These are phyloP conservation scores for Neotoxoptera formosana DNA, from an alignment of 1,140 invertebrate genomes.

Conservation along the genomic window DNA sequence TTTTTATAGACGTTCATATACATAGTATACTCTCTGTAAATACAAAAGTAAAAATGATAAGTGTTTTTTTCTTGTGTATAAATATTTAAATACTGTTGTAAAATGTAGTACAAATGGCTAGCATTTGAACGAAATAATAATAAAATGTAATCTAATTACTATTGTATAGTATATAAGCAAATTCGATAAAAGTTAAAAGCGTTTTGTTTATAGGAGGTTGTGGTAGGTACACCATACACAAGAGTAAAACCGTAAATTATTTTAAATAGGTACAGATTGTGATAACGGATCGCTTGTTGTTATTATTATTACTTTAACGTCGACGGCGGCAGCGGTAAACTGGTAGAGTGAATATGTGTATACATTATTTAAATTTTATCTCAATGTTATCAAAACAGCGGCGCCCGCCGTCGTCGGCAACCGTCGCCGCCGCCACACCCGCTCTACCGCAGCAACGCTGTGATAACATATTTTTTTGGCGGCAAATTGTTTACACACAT, in stretches of 20 bases:
- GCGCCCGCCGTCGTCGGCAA: neutral
- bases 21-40: neutral
- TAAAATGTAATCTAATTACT: neutral
- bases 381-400: conserved; percentile 32
- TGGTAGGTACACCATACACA: neutral
- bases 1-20: neutral
- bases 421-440: neutral
- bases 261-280: neutral
- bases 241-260: neutral
- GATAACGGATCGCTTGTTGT: neutral
- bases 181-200: neutral
- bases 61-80: neutral
- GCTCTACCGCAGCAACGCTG: neutral
- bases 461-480: conserved; percentile 41
- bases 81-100: neutral
- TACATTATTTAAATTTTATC: conserved; percentile 44
- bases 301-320: neutral
- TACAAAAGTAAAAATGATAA: neutral
- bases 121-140: neutral
- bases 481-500: conserved; percentile 21
- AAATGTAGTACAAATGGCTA: neutral
- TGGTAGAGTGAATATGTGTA: neutral
- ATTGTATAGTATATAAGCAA: neutral
- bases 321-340: neutral
- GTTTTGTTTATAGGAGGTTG: neutral